Evolutionary conservation across 2,113 vertebrate species (phyloP), one percentile per base, ranked within the genome.

Genomic region (Megaceryle torquata): DNA sequence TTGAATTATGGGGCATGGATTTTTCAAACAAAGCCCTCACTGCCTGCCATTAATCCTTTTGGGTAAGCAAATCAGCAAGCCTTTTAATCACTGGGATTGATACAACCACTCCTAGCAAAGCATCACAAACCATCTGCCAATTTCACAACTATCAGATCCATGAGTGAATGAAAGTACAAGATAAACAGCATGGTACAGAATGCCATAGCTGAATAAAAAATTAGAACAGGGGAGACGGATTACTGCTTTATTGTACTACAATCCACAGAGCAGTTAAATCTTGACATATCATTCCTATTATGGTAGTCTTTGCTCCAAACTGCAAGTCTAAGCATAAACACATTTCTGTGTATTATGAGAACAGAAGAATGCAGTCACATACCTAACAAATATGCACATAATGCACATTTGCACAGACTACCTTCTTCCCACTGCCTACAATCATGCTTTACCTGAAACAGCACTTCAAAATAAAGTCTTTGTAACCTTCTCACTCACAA

Each of bases 31-130:
- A 97, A 97, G 94, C 88, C 83, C 88, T 92, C 69, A 25, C 91
- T 97, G 86, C 93, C 89, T 97, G 83, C 65, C 94, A 93, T 97
- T 97, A 97, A 97, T 96, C 95, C 94, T 95, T 97, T 72, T 72
- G 95, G 96, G 94, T 93, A 97, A 97, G 97, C 97, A 97, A 98
- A 96, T 97, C 96, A 96, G 89, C 93, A 97, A 96, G 93, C 56
- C 93, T 95, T 96, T 97, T 97, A 96, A 97, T 97, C 97, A 37
- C 87, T 37, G 56, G 75, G 95, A 96, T 93, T 94, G 86, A 96
- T 96, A 94, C 46, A 67, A 92, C 53, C 93, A 87, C 77, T 92
- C 82, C 65, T 88, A 96, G 95, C 93, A 97, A 97, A 96, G 88
- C 92, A 97, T 86, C 95, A 94, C 76, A 96, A 97, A 82, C 96